Base-by-base conservation (phyloP, 2,113 vertebrate species). In the Rhodinocichla rosea region DNA sequence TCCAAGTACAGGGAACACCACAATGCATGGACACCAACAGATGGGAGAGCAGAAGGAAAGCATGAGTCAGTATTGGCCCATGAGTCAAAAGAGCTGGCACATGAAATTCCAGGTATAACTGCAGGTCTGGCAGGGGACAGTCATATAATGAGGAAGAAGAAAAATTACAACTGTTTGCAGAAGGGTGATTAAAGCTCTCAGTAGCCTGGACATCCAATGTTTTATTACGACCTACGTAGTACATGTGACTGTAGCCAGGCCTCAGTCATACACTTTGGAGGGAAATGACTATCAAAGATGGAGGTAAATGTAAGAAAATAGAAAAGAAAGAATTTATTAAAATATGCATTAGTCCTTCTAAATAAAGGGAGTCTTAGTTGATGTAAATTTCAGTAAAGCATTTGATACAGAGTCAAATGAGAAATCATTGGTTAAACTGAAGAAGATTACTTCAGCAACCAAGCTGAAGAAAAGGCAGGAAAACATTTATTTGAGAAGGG, bases 31-130 rank as follows among this genome's bases (percentile, higher is more conserved):
- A 82, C 50, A 77, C 37, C 0, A 2, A 77, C 94, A 97, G 96
- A 95, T 95, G 95, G 94, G 37, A 83, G 37, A 94, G 78, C 96
- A 96, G 94, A 90, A 85, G 94, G 95, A 64, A 82, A 49, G 67
- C 71, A 69, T 92, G 92, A 96, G 78, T 94, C 93, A 92, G 30
- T 79, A 49, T 9, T 39, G 79, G 78, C 85, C 70, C 6, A 1
- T 57, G 79, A 86, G 75, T 80, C 78, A 49, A 62, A 91, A 73
- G 75, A 87, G n/a, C 53, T 88, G 75, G 95, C 95, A 95, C 55
- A 13, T 10, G 44, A 88, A 83, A 82, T 26, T 82, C 70, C 85
- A 83, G 75, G 82, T 83, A 64, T 37, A 91, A 65, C 44, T 40
- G 32, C 78, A 76, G 59, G 75, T 69, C 94, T 20, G 13, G 20